Base-by-base conservation (phyloP, 2,113 vertebrate genomes). In the Scopus umbretta region DNA sequence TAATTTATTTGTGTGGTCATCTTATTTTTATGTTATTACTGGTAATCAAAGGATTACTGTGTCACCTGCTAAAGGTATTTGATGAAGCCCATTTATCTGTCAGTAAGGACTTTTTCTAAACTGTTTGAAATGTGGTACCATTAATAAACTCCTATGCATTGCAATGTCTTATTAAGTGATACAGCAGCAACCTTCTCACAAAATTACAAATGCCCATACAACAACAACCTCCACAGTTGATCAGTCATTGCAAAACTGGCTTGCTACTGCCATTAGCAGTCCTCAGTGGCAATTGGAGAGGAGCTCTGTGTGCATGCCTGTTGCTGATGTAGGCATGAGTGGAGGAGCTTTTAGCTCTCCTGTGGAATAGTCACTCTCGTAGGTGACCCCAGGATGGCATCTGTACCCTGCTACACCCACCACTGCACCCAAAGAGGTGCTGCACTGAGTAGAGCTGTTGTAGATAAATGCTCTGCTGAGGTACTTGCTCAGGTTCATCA, bases 311-410 rank as follows among this genome's bases (percentile, higher is more conserved):
- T 53, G 49, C 30, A 27, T 49, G 22, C 32, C 49, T 91, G 61
- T 13, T 73, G 55, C 36, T 70, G 65, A 56, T 66, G 27, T 29
- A 84, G 59, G n/a, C 16, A 7, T 11, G 19, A 81, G 42, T 20
- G 45, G 25, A 78, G 45, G 25, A 78, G 32, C 50, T 63, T 88
- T 55, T 34, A 73, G 22, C 27, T 72, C 32, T 66, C 19, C n/a
- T n/a, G 23, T 56, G 70, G 16, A 90, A n/a, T 2, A 86, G 73
- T 7, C 2, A 1, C 36, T 76, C 14, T 56, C 1, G 0, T 2
- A 29, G 61, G 32, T 62, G 87, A 70, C 6, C 16, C 16, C 32
- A 47, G 56, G 42, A 36, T 32, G 42, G 27, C 27, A n/a, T 52
- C 50, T 43, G 38, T 7, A 38, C 9, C 21, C 40, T 70, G 34